phyloP scores from a whole-genome alignment of 2,113 vertebrate species.

The Hippoglossus stenolepis region DNA sequence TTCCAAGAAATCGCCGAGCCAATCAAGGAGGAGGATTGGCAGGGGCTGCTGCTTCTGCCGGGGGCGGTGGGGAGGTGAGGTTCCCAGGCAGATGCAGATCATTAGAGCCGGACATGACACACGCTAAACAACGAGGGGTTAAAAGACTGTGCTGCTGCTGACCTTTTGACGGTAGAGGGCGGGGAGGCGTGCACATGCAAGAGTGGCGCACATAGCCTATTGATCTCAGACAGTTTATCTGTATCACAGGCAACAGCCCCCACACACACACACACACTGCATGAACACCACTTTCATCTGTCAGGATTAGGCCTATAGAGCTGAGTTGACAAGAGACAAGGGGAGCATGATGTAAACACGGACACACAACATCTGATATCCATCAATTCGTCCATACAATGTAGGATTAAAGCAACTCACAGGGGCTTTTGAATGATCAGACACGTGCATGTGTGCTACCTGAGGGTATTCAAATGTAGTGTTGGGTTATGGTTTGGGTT shows the following conservation, averaged over 20 bases:
- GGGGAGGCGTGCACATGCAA: slow-evolving; percentile 4
- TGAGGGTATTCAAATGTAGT: not conserved
- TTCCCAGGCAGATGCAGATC: slow-evolving; percentile 24
- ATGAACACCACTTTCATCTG: slow-evolving; percentile 45
- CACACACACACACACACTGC: slow-evolving; percentile 28
- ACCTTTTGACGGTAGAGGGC: slow-evolving; percentile 66
- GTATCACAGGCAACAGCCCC: slow-evolving; percentile 37
- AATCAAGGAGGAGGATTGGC: slow-evolving; percentile 50
- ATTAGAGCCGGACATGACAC: slow-evolving; percentile 24
- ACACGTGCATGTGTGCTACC: not conserved
- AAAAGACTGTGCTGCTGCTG: slow-evolving; percentile 35
- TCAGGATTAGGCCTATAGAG: slow-evolving; percentile 59
- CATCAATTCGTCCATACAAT: slow-evolving; percentile 1
- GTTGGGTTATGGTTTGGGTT: not conserved
- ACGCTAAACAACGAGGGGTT: slow-evolving; percentile 35
- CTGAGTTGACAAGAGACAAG: slow-evolving; percentile 31
- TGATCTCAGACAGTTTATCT: slow-evolving; percentile 70
- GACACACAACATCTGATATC: slow-evolving; percentile 26
- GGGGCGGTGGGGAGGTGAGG: not conserved
- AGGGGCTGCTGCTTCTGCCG: not conserved
- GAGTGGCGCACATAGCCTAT: slow-evolving; percentile 34
- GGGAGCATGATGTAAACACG: slow-evolving; percentile 47
- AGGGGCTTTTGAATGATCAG: not conserved
- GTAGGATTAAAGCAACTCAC: slow-evolving; percentile 4
- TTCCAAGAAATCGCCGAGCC: slow-evolving; percentile 52